These are phyloP conservation scores for Actinia tenebrosa DNA, from an alignment of 64 coral and sea anemone genomes.

Conservation along the genomic window DNA sequence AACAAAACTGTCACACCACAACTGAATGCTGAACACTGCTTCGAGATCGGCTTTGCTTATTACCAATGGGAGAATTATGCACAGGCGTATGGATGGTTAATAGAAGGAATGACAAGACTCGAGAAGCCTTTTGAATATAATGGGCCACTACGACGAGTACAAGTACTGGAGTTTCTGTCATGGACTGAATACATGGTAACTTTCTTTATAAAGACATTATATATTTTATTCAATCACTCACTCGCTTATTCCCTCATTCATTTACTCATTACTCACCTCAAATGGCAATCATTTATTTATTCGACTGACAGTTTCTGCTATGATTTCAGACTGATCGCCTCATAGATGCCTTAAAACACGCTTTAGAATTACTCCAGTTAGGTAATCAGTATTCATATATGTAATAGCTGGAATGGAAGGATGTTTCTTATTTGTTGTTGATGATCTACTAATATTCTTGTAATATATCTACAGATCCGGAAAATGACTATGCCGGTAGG, in stretches of 20 bases:
- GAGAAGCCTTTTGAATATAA: constrained; percentile 63
- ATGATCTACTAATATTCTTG: not conserved
- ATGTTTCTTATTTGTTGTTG: not conserved
- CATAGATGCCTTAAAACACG: constrained; percentile 31
- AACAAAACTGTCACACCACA: constrained; percentile 31
- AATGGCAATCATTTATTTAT: not conserved
- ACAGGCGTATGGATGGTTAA: constrained; percentile 60
- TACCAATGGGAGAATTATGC: constrained; percentile 45
- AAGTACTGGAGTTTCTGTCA: constrained; percentile 76
- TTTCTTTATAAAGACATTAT: not conserved
- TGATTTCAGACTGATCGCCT: constrained; percentile 47
- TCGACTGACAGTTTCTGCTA: not conserved
- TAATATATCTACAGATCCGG: constrained; percentile 18
- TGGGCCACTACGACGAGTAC: constrained; percentile 44
- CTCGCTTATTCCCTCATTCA: not conserved
- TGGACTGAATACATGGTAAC: constrained; percentile 94
- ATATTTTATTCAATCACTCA: not conserved
- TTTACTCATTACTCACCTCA: not conserved
- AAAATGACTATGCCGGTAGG: constrained; percentile 27
- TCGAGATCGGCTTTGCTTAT: constrained; percentile 68
- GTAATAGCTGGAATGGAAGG: not conserved
- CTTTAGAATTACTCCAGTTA: constrained; percentile 34
- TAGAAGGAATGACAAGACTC: constrained; percentile 60
- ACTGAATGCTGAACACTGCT: constrained; percentile 68
- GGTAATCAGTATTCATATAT: constrained; percentile 18